Base-by-base conservation (phyloP, 2,888 invertebrate genomes). In the Taphrorychus bicolor region DNA sequence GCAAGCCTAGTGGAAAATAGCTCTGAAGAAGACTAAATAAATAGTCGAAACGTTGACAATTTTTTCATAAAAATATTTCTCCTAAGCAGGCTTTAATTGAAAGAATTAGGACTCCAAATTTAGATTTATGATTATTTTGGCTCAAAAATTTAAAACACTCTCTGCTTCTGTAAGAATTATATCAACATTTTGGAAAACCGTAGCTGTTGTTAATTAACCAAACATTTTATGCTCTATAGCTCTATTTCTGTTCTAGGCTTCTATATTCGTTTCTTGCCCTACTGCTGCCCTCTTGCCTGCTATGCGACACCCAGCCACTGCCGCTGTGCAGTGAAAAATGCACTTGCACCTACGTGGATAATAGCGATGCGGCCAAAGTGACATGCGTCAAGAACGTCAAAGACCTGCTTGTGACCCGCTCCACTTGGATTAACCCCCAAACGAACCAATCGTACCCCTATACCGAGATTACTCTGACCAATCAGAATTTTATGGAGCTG, bases 301-400 rank as follows among this genome's bases (percentile, higher is more conserved):
- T 22, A 19, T 21, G 16, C 0, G 21, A 5, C 14, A 45, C 58
- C 21, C 32, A 62, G 16, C 68, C 71, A 52, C 59, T 72, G n/a
- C 76, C 76, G 2, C 64, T 89, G 19, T 89, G 89, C 75, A 82
- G 83, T 54, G 82, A 82, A 59, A 82, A 82, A 58, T 89, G 89
- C 72, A 75, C 73, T 0, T 89, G 89, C 71, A 80, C 83, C 53
- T 70, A 72, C 1, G 60, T 76, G 0, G 77, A 82, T 7, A 80
- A 80, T 11, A 48, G 66, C 5, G 19, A 59, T 1, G 22, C 61
- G 14, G 68, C 71, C 16, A 83, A 90, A 2, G 83, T 68, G 19
- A 62, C 59, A 18, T 70, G 70, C n/a, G 18, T 7, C 16, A 54
- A 66, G 4, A 59, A 70, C 42, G 56, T 66, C 21, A 58, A 66